Percentiles rank a stretch among this genome's conserved stretches.
Evolutionary conservation across 2,113 vertebrate genomes (phyloP).

Genomic region (cat (Felis catus)): DNA sequence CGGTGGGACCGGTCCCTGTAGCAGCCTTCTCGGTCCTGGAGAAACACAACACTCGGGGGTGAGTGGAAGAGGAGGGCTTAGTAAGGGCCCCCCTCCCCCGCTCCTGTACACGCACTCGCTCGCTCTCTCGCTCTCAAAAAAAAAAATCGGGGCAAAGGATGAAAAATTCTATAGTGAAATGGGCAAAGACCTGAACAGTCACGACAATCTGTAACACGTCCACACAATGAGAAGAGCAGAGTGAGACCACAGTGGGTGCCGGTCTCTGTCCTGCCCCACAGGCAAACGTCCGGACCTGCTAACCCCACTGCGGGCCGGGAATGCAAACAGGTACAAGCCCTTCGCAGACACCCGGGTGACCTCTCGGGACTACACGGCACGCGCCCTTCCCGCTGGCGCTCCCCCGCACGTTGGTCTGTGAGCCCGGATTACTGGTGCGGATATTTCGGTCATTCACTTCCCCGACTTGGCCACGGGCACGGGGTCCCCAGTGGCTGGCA

Average conservation of each 20-base stretch:
- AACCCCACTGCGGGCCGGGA: not conserved
- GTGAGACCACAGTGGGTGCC: fast-evolving
- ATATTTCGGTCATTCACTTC: not conserved
- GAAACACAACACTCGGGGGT: not conserved
- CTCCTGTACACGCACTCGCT: too few relatives aligned
- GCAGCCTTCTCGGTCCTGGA: not conserved
- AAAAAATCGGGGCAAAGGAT: not conserved
- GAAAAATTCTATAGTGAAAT: not conserved
- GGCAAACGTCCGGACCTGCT: not conserved
- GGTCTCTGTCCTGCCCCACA: not conserved
- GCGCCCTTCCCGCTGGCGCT: not conserved
- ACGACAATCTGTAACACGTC: not conserved
- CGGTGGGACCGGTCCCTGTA: not conserved
- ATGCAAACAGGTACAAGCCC: not conserved
- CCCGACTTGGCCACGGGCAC: not conserved
- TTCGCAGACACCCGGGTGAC: not conserved
- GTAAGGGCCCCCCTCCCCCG: not conserved
- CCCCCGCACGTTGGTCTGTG: not conserved
- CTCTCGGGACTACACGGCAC: not conserved
- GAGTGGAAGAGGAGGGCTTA: not conserved
- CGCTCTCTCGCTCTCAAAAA: too few relatives aligned
- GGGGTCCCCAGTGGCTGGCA: not conserved
- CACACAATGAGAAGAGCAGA: too few relatives aligned
- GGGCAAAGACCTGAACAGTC: not conserved
- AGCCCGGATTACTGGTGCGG: not conserved